phyloP scores from a whole-genome alignment of 2,888 invertebrate genomes.

The Stegana nigrithorax region DNA sequence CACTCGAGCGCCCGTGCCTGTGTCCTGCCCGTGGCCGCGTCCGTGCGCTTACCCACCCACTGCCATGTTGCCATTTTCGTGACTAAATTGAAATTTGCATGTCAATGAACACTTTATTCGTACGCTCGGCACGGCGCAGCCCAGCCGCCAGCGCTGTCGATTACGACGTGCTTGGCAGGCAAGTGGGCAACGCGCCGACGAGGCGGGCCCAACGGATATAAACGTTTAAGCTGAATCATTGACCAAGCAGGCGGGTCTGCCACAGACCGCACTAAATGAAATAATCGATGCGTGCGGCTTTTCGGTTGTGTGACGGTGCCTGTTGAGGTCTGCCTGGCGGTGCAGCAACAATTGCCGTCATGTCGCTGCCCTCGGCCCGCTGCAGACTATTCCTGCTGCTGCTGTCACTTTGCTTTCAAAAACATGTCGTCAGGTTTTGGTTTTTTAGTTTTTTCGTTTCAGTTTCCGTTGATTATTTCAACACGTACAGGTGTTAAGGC shows the following conservation, averaged over 20 bases:
- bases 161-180: too few species aligned
- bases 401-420: not conserved
- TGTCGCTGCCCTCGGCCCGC: too few species aligned
- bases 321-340: not conserved
- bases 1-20: too few species aligned
- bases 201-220: slow-evolving; percentile 39
- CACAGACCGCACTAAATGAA: slow-evolving; percentile 9
- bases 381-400: too few species aligned
- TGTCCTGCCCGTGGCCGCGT: not conserved
- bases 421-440: too few species aligned
- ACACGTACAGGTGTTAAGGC: not conserved
- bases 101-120: slow-evolving; percentile 45
- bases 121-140: not conserved
- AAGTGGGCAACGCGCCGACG: too few species aligned
- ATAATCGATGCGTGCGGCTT: not conserved
- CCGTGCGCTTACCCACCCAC: not conserved
- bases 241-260: slow-evolving; percentile 28
- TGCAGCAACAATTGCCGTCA: too few species aligned
- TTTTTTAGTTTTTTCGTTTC: not conserved
- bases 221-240: slow-evolving; percentile 48
- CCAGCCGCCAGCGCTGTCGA: not conserved
- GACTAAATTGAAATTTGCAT: slow-evolving; percentile 53
- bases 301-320: not conserved
- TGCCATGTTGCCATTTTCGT: slow-evolving; percentile 20
- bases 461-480: not conserved